Evolutionary conservation across 2,797 vertebrate species (phyloP).

Genomic region (Typhlichthys eigenmanni): DNA sequence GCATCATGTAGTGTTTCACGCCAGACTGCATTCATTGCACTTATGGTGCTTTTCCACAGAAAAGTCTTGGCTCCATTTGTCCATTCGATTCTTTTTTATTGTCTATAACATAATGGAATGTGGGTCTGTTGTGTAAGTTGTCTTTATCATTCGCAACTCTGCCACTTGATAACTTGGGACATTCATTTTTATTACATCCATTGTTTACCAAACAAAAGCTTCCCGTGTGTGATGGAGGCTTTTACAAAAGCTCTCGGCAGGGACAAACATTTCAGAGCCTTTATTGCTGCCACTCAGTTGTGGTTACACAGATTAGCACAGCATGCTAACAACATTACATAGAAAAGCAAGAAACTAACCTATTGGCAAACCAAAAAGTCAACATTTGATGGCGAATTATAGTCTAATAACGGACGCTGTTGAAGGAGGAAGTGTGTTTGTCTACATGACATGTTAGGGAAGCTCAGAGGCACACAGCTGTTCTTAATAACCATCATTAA

Average conservation of each 20-base stretch:
- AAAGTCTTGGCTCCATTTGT: too few relatives aligned
- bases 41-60: too few relatives aligned
- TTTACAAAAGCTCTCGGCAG: constrained; percentile 13
- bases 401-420: constrained; percentile 26
- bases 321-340: background rate
- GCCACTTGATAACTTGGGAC: constrained; percentile 12
- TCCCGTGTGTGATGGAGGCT: background rate
- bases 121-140: too few relatives aligned
- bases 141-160: background rate
- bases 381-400: constrained; percentile 19
- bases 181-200: constrained; percentile 10
- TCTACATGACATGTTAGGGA: constrained; percentile 27
- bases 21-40: too few relatives aligned
- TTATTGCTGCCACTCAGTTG: constrained; percentile 15
- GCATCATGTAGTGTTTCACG: too few relatives aligned
- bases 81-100: too few relatives aligned
- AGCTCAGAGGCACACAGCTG: constrained; percentile 66
- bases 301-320: constrained; percentile 6
- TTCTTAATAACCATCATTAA: constrained; percentile 74
- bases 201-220: constrained; percentile 43
- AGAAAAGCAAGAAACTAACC: background rate
- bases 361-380: background rate
- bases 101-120: too few relatives aligned
- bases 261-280: constrained; percentile 1
- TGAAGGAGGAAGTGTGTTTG: constrained; percentile 19